phyloP scores from a whole-genome alignment of 2,113 vertebrate genomes.

The Stercorarius parasiticus region DNA sequence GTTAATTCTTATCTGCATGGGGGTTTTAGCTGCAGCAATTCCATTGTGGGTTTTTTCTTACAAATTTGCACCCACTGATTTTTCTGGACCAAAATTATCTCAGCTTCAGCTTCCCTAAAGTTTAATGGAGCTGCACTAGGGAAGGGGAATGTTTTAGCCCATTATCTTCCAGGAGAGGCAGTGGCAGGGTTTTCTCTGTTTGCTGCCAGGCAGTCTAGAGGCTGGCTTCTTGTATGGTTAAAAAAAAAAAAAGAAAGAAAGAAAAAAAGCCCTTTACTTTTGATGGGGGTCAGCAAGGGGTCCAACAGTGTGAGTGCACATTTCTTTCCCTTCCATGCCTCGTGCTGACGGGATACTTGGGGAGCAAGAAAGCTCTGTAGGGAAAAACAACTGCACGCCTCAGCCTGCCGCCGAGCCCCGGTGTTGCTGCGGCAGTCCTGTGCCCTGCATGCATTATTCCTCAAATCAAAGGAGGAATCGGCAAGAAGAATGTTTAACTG shows the following conservation, averaged over 20 bases:
- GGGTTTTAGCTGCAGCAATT: neutral
- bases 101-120: neutral
- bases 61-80: neutral
- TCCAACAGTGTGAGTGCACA: neutral
- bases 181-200: neutral
- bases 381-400: neutral
- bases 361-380: neutral
- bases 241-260: no score
- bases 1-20: neutral
- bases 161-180: neutral
- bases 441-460: conserved; percentile 19
- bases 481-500: conserved; percentile 23
- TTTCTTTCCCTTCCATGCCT: neutral
- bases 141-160: neutral
- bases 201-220: neutral
- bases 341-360: rapidly evolving
- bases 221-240: neutral
- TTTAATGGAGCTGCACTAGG: neutral
- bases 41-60: neutral
- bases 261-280: neutral
- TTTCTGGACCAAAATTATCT: neutral
- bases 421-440: neutral
- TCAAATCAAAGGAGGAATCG: conserved; percentile 2
- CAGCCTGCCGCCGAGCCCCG: neutral
- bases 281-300: neutral